phyloP scores from a whole-genome alignment of 2,797 vertebrate species.

The Falco cherrug region DNA sequence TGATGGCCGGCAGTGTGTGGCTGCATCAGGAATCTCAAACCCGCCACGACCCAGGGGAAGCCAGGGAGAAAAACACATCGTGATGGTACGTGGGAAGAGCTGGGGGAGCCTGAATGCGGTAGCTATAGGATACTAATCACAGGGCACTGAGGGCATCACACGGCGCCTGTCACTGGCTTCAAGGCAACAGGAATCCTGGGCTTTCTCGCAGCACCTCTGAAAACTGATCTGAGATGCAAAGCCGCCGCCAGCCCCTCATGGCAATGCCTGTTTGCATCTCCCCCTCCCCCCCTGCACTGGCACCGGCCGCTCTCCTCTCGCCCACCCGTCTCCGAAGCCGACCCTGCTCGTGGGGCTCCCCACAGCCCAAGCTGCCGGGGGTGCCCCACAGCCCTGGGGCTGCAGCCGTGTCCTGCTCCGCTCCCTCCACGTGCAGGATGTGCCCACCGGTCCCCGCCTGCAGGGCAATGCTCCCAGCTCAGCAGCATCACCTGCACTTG shows the following conservation, averaged over 20 bases:
- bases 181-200: background rate
- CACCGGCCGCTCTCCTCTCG: background rate
- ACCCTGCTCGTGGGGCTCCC: background rate
- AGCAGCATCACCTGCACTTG: background rate
- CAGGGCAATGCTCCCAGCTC: background rate
- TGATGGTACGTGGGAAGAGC: background rate
- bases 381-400: background rate
- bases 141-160: background rate
- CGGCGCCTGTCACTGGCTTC: background rate
- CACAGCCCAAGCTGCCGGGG: background rate
- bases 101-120: accelerated
- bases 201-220: background rate
- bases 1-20: accelerated
- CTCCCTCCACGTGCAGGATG: background rate
- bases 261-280: background rate
- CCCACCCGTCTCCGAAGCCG: accelerated
- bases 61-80: background rate
- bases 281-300: background rate
- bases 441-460: background rate
- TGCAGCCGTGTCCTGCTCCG: background rate
- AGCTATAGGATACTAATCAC: background rate
- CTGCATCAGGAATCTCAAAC: background rate
- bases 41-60: background rate
- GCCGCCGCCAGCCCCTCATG: background rate
- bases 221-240: background rate